These are phyloP conservation scores for Galerucella nymphaeae DNA, from an alignment of 2,888 invertebrate species.

Conservation along the genomic window DNA sequence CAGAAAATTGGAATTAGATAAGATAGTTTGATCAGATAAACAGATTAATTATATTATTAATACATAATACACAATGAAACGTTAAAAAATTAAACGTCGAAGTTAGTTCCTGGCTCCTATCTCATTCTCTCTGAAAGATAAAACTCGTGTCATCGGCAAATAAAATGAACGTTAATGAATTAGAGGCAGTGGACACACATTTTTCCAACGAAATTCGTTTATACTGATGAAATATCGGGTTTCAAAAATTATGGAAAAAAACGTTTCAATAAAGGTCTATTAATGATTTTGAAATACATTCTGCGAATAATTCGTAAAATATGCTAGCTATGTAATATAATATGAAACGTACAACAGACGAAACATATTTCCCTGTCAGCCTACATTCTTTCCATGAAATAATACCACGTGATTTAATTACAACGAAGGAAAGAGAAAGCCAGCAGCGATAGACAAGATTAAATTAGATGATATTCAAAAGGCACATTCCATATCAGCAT, in stretches of 20 bases:
- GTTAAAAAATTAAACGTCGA: too few relatives aligned
- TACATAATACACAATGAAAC: too few relatives aligned
- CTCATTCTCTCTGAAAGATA: too few relatives aligned
- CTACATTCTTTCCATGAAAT: constrained; percentile 5
- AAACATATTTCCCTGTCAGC: constrained; percentile 3
- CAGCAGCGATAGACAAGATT: neutral
- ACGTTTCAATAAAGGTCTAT: neutral
- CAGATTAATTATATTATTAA: too few relatives aligned
- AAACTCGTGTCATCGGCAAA: too few relatives aligned
- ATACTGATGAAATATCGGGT: neutral
- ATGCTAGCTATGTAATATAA: constrained; percentile 1
- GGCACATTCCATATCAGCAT: constrained; percentile 30
- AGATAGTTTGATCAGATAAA: constrained; percentile 14
- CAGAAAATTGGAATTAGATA: constrained; percentile 25
- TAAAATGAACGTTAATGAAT: too few relatives aligned
- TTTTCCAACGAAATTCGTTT: neutral
- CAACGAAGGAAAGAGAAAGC: constrained; percentile 6
- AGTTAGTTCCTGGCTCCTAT: too few relatives aligned
- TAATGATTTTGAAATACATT: constrained; percentile 1
- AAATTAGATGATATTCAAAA: constrained; percentile 29
- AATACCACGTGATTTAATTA: constrained; percentile 16
- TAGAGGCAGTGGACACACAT: too few relatives aligned
- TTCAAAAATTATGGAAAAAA: neutral
- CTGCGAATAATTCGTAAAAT: neutral
- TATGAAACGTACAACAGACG: neutral